Evolutionary conservation across 2,888 invertebrate species (phyloP), one percentile per base, ranked within the genome.

Genomic region (Drosophila pseudotalamancana): DNA sequence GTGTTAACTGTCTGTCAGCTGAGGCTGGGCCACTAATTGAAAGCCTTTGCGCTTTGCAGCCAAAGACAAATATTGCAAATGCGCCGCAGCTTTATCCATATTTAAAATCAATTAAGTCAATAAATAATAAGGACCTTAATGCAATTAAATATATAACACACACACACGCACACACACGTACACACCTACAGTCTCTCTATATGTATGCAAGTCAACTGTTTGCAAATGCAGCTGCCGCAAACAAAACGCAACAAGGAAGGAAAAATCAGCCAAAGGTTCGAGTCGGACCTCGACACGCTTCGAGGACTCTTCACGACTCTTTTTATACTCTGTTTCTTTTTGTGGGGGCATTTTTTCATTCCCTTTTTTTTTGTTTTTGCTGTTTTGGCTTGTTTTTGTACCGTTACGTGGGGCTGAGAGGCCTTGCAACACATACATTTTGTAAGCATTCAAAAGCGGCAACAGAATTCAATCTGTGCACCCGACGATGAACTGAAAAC

Each of bases 41-140:
- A 81, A 84, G 72, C 86, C 87, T 86, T 79, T 79, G 81, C 81
- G 81, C 77, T 80, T 84, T 84, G 87, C 80, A 64, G 68, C 57
- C 81, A 87, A 87, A 87, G 81, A 84, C 82, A 84, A 86, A 86
- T 78, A 85, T 84, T 87, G 86, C 46, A 62, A 67, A 64, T 69
- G 77, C 69, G 66, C 59, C 64, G 50, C 72, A 78, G 80, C 72
- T 88, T 88, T 80, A 83, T 89, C 87, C 89, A 89, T 89, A 89
- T 89, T 89, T 89, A 89, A 89, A 89, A 89, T 89, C 89, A 89
- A 89, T 89, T 89, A 90, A 89, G 88, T 88, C 85, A 87, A 83
- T 88, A 87, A 83, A 88, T 77, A 77, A 86, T 81, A 87, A 77
- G 70, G 77, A 70, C 63, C 72, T 83, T 81, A 89, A 87, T 88